Evolutionary conservation across 2,113 vertebrate genomes (phyloP), one percentile per base, ranked within the genome.

Genomic region (Argyrosomus japonicus): DNA sequence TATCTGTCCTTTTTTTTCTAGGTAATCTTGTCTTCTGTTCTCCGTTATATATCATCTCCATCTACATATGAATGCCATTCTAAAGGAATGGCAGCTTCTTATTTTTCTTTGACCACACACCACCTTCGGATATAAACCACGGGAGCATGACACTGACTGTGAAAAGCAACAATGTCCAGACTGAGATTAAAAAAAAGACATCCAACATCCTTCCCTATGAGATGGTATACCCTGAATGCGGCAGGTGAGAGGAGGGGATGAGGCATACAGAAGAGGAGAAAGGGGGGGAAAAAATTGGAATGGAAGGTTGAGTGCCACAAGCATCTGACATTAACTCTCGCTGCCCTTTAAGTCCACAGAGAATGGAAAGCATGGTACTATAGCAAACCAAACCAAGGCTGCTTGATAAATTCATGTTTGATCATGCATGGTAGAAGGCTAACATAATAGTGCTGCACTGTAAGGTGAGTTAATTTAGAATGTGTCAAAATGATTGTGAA

Each of bases 161-260:
- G 54, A 74, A 67, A 54, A 63, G 43, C 47, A 73, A 15, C 61
- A 47, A 27, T 67, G 68, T 63, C 25, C 36, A 54, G 18, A 71
- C 29, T 62, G 67, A 62, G 14, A 25, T 70, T 48, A 10, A 21
- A 76, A 60, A 75, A 61, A 48, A 4, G n/a, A 75, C 45, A 57
- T 77, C 25, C 56, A 56, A 79, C 54, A 45, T 23, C 15, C 68
- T 82, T 82, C 62, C 7, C 51, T 29, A 48, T 78, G n/a, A 56
- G 1, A 64, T 3, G 3, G 56, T 36, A 25, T 58, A 75, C 21
- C 10, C 56, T 74, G 57, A 27, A 68, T 62, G 58, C 50, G 51
- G 77, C 48, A 76, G 32, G 71, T 64, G 23, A 60, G 19, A 45
- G 14, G 10, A 32, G 27, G 36, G 58, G n/a, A 23, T 10, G 21